phyloP scores from a whole-genome alignment of 2,113 vertebrate genomes.

The Alaudala cheleensis region DNA sequence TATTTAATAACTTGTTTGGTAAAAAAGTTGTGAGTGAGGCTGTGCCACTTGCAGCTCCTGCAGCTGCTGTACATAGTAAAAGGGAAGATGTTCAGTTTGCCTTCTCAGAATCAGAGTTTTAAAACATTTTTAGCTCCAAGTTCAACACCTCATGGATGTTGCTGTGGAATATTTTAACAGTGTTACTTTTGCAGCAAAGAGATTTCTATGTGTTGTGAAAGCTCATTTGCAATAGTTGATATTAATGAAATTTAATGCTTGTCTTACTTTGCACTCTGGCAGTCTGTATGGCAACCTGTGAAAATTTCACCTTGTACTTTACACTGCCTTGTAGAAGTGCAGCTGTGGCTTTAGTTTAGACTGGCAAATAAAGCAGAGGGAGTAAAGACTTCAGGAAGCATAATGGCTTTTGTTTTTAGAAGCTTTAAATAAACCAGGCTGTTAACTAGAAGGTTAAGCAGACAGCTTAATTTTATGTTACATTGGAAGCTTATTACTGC shows the following conservation, averaged over 20 bases:
- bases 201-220: not conserved
- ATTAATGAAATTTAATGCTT: slow-evolving; percentile 15
- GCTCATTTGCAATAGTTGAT: not conserved
- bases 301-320: not conserved
- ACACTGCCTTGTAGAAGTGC: not conserved
- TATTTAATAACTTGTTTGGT: not conserved
- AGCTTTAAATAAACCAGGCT: slow-evolving; percentile 1
- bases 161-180: not conserved
- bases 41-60: not conserved
- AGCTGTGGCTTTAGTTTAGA: slow-evolving; percentile 30
- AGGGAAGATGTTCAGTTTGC: not conserved
- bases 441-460: not conserved
- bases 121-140: not conserved
- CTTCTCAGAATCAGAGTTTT: not conserved
- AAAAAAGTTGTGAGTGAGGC: not conserved
- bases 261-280: not conserved
- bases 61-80: not conserved
- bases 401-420: slow-evolving; percentile 6
- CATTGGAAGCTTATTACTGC: not conserved
- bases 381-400: not conserved
- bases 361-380: not conserved
- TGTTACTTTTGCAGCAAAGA: not conserved
- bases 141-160: not conserved
- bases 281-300: not conserved
- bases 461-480: slow-evolving; percentile 2